phyloP scores from a whole-genome alignment of 1,140 invertebrate species.

The Drosophila lini region DNA sequence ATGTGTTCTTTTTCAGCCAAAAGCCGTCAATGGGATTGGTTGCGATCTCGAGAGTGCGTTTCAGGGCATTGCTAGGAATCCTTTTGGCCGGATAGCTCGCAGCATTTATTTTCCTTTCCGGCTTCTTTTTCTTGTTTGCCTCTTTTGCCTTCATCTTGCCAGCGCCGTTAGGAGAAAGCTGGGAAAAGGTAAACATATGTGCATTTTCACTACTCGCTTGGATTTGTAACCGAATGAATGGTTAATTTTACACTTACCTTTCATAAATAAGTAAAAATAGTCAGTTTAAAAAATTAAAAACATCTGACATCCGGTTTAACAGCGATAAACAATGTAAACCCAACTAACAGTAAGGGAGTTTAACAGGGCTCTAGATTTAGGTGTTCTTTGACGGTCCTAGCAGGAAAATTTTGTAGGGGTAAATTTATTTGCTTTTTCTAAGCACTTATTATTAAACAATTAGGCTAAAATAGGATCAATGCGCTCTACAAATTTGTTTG shows the following conservation, averaged over 20 bases:
- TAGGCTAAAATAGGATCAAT: too few relatives aligned
- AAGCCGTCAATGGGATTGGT: constrained; percentile 4
- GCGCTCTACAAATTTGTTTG: too few relatives aligned
- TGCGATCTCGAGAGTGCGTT: constrained; percentile 20
- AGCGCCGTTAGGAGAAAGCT: neutral
- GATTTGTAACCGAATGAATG: neutral
- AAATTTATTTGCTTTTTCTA: too few relatives aligned
- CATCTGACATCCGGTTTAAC: neutral
- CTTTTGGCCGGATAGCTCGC: constrained; percentile 5
- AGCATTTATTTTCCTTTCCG: neutral
- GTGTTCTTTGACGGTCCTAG: too few relatives aligned
- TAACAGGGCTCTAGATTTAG: neutral
- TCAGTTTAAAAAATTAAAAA: neutral
- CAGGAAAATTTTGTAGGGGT: too few relatives aligned
- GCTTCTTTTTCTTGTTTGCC: neutral
- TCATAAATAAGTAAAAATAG: neutral
- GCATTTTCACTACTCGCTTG: neutral
- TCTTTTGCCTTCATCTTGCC: neutral
- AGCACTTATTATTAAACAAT: too few relatives aligned
- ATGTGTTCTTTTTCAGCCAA: constrained; percentile 17
- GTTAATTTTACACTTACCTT: neutral
- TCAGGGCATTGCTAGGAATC: constrained; percentile 15
- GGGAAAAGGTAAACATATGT: neutral
- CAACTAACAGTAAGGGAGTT: neutral
- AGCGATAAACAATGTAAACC: constrained; percentile 13